A percentile compares a stretch with the other conserved stretches of the same genome.
Conservation (phyloP, 2,797 vertebrate species). For the Coracias cyanogaster region DNA sequence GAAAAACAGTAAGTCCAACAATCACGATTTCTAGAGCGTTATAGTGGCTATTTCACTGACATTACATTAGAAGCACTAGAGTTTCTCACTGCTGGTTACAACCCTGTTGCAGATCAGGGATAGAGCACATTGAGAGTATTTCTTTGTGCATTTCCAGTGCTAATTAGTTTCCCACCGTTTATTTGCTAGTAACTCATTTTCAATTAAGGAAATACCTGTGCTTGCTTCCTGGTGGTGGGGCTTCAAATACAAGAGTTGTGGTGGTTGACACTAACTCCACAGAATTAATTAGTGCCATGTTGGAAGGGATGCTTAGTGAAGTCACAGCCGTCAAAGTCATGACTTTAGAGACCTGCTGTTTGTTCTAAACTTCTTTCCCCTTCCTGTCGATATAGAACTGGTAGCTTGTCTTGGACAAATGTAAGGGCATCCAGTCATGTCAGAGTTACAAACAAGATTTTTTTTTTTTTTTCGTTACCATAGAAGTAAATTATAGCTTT, state of each 20-base stretch:
- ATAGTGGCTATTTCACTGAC: neutral
- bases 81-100: neutral
- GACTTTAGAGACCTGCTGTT: neutral
- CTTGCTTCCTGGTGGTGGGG: neutral
- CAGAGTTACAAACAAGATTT: rapidly evolving
- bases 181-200: neutral
- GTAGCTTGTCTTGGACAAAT: neutral
- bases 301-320: neutral
- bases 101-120: neutral
- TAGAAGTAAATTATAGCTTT: neutral
- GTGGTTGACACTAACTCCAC: neutral
- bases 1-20: neutral
- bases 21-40: neutral
- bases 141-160: neutral
- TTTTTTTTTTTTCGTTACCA: neutral
- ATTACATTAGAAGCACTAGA: neutral
- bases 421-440: neutral
- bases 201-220: neutral
- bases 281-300: rapidly evolving
- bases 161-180: neutral
- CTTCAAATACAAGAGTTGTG: neutral
- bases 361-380: neutral
- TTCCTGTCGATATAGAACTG: neutral
- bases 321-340: neutral
- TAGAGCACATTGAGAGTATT: neutral